These are phyloP conservation scores for Archilochus colubris DNA, from an alignment of 2,113 vertebrate species.

Conservation along the genomic window DNA sequence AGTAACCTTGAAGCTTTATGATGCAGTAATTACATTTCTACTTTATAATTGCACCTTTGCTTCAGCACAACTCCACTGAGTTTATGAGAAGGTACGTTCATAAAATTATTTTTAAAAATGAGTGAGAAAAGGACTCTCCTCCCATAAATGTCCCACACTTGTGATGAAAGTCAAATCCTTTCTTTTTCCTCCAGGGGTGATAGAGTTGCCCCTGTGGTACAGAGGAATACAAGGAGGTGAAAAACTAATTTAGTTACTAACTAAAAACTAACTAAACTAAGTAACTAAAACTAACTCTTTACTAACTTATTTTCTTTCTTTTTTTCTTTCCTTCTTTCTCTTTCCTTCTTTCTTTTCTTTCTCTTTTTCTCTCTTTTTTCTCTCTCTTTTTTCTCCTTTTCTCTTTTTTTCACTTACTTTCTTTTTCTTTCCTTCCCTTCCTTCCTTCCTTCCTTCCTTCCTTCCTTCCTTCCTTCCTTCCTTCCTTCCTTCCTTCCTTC, in stretches of 20 bases:
- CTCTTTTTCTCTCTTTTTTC: too few relatives aligned
- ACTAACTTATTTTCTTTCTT: background rate
- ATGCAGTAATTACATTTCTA: background rate
- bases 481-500: too few relatives aligned
- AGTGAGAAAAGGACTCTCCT: conserved; percentile 9
- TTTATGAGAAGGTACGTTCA: conserved; percentile 18
- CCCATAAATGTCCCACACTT: background rate
- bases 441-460: too few relatives aligned
- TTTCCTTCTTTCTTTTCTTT: too few relatives aligned
- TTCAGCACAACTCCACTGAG: conserved; percentile 19
- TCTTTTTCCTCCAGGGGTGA: background rate
- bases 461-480: too few relatives aligned
- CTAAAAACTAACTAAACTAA: too few relatives aligned
- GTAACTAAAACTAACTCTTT: background rate
- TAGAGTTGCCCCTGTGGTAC: background rate
- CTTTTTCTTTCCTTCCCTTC: too few relatives aligned
- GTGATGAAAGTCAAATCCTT: background rate
- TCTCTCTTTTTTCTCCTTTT: too few relatives aligned
- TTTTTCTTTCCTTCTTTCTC: too few relatives aligned
- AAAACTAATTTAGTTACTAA: conserved; percentile 3
- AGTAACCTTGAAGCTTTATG: background rate
- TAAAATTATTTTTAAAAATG: background rate
- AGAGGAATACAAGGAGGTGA: background rate
- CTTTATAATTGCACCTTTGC: background rate
- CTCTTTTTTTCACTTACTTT: too few relatives aligned